Evolutionary conservation across 2,888 invertebrate genomes (phyloP).

Genomic region (Chrysolina americana): DNA sequence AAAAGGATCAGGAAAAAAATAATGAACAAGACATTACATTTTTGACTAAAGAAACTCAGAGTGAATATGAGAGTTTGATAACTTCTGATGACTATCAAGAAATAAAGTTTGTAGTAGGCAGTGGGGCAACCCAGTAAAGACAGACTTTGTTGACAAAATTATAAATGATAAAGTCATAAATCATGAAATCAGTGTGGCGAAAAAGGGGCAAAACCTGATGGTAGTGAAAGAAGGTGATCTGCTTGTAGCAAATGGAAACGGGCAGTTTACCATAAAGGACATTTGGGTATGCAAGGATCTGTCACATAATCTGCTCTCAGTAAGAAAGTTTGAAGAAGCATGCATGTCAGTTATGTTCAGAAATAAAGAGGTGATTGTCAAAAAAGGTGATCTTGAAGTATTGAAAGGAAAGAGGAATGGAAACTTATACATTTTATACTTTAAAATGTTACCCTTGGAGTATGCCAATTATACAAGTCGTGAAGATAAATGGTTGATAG

Average conservation of each 20-base stretch:
- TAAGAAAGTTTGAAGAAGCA: conserved; percentile 31
- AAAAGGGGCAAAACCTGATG: conserved; percentile 46
- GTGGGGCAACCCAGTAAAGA: conserved; percentile 51
- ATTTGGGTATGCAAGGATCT: conserved; percentile 30
- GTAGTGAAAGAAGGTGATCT: conserved; percentile 49
- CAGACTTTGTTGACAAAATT: conserved; percentile 31
- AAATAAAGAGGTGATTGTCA: conserved; percentile 22
- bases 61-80: not conserved
- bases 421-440: conserved; percentile 29
- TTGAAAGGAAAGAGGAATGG: conserved; percentile 15
- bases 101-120: conserved; percentile 51
- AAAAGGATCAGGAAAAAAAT: conserved; percentile 13
- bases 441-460: not conserved
- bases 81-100: not conserved
- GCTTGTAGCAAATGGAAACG: conserved; percentile 37
- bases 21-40: conserved; percentile 14
- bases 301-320: conserved; percentile 28
- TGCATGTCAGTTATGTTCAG: conserved; percentile 22
- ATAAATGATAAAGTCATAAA: conserved; percentile 37
- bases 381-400: conserved; percentile 1
- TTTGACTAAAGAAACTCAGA: conserved; percentile 29
- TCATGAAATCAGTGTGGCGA: conserved; percentile 52
- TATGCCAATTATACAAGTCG: not conserved
- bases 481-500: conserved; percentile 15
- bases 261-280: conserved; percentile 14